Evolutionary conservation across 2,888 invertebrate species (phyloP).

Genomic region (Nomada fucata): DNA sequence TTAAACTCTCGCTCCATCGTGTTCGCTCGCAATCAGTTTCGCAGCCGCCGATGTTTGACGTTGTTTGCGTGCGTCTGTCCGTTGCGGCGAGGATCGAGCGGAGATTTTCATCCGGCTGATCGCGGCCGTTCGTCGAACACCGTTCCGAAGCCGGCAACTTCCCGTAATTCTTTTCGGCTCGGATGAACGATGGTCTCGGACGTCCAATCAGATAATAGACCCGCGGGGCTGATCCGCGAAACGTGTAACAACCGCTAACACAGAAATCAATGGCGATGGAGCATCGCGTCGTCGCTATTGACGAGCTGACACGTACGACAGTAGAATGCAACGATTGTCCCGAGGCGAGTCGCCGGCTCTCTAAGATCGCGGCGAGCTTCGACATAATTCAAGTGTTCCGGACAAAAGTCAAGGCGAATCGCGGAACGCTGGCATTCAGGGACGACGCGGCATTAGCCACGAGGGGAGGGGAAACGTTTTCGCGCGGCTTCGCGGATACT

Average conservation of each 20-base stretch:
- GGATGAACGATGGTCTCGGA: conserved; percentile 37
- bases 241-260: conserved; percentile 20
- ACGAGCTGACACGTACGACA: conserved; percentile 43
- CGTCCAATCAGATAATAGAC: conserved; percentile 47
- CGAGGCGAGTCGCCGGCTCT: conserved; percentile 29
- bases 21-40: neutral
- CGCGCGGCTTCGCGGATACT: conserved; percentile 20
- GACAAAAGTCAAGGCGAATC: conserved; percentile 64
- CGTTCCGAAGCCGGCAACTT: conserved; percentile 7
- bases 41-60: neutral
- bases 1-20: no score
- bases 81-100: no score
- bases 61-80: neutral
- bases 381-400: conserved; percentile 44
- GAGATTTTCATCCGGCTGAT: neutral
- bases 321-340: conserved; percentile 55
- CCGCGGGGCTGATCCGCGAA: conserved; percentile 17
- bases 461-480: conserved; percentile 28
- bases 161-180: conserved; percentile 25
- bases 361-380: conserved; percentile 28
- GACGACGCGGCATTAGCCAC: conserved; percentile 19
- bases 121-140: neutral
- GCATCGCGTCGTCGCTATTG: conserved; percentile 37
- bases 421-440: conserved; percentile 55
- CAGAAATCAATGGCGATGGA: conserved; percentile 33